Evolutionary conservation across 2,888 invertebrate species (phyloP), one percentile per base, ranked within the genome.

Genomic region (Cataglyphis rosenhaueri): DNA sequence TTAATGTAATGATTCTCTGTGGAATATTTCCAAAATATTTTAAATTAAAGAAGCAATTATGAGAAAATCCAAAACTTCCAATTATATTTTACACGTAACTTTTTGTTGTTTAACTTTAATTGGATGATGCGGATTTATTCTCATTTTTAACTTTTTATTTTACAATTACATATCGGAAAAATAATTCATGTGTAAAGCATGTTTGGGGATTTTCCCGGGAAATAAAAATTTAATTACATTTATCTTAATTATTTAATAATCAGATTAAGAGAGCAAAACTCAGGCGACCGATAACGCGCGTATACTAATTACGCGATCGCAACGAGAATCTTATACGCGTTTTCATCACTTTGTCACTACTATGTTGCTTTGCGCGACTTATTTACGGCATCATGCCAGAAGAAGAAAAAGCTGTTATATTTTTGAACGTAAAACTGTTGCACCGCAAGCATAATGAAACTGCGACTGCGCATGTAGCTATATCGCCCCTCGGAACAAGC

Each of bases 401-500:
- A 35, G 82, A 66, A 79, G 81, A 85, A 83, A 66, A 65, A 75
- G 79, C 75, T 82, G 85, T 85, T 85, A 84, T 52, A 52, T 84
- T 83, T 87, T 82, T 82, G 79, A 78, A 64, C 32, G 68, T 82
- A 87, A 87, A 82, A 84, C 82, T 81, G 84, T 66, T 76, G 74
- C 76, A 44, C 61, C 59, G 59, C 74, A 76, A 73, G 73, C 81
- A 85, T 87, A 87, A 87, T 87, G 87, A 85, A 84, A 87, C 81
- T 44, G 82, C 55, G 73, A 65, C 74, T 81, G 84, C 74, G 76
- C 70, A 65, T 78, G 68, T 18, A 29, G 41, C 44, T 9, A 64
- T 9, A 48, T 59, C 57, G 18, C 1, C 15, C 18, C 21, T 59
- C 48, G 79, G 48, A 52, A 18, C 82, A 52, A 66, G 70, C 64